These are phyloP conservation scores for Platysteira castanea DNA, from an alignment of 2,113 vertebrate species.

Conservation along the genomic window DNA sequence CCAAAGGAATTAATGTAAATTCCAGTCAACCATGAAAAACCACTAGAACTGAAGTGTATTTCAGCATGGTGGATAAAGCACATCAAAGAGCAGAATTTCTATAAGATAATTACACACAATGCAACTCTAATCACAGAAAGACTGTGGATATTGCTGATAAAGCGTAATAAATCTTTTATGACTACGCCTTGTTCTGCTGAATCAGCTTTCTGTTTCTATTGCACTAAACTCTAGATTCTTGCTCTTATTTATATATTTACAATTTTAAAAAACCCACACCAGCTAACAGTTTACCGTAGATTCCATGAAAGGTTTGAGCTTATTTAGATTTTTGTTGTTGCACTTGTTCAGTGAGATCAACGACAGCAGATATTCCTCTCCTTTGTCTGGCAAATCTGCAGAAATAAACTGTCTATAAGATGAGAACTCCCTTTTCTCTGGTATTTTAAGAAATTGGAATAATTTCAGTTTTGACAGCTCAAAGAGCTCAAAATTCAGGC, in stretches of 20 bases:
- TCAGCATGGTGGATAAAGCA: constrained; percentile 64
- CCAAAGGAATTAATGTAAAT: constrained; percentile 57
- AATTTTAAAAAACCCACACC: neutral
- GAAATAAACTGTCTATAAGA: neutral
- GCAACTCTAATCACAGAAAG: constrained; percentile 67
- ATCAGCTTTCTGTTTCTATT: constrained; percentile 39
- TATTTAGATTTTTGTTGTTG: neutral
- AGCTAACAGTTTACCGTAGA: neutral
- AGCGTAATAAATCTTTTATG: constrained; percentile 60
- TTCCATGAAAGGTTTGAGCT: neutral
- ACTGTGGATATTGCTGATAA: constrained; percentile 73
- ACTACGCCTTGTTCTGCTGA: constrained; percentile 22
- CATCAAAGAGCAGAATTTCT: constrained; percentile 69
- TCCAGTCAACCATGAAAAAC: constrained; percentile 52
- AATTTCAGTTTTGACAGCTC: neutral
- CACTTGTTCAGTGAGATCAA: neutral
- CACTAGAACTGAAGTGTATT: constrained; percentile 65
- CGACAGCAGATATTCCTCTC: neutral
- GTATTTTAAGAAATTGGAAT: neutral
- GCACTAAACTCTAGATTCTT: neutral
- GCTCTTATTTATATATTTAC: constrained; percentile 11
- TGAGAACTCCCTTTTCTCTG: neutral
- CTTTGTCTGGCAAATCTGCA: neutral
- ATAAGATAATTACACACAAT: constrained; percentile 71
- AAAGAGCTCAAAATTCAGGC: neutral